Percentiles rank a stretch among this genome's conserved stretches.
Evolutionary conservation across 2,797 vertebrate species (phyloP).

Genomic region (Sebastes hubbsi): DNA sequence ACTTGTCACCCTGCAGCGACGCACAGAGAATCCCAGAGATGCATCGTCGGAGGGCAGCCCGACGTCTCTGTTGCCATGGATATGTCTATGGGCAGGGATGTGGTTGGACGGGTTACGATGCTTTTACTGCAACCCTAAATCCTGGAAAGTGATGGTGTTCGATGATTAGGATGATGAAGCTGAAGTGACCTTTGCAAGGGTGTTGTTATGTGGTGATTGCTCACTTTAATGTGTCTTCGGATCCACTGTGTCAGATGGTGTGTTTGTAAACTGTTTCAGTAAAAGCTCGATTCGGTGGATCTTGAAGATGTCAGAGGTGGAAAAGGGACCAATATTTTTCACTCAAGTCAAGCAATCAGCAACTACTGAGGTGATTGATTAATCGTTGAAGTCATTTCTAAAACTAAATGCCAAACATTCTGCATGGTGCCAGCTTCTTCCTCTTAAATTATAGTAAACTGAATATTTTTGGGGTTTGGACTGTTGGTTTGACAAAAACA

Average conservation of each 20-base stretch:
- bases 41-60: conserved; percentile 55
- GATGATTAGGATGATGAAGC: conserved; percentile 74
- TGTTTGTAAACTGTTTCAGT: conserved; percentile 15
- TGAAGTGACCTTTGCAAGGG: conserved; percentile 75
- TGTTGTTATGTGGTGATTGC: conserved; percentile 68
- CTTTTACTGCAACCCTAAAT: conserved; percentile 73
- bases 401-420: not conserved
- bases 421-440: not conserved
- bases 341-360: not conserved
- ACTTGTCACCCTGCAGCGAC: conserved; percentile 73
- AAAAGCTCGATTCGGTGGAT: not conserved
- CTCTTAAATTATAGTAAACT: not conserved
- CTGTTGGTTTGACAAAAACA: not conserved
- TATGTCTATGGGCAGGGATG: conserved; percentile 64
- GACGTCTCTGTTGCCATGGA: conserved; percentile 69
- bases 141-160: conserved; percentile 57
- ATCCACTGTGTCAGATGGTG: conserved; percentile 32
- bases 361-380: not conserved
- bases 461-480: not conserved
- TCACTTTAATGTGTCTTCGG: conserved; percentile 70
- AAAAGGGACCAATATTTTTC: not conserved
- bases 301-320: not conserved
- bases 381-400: not conserved
- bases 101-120: conserved; percentile 55
- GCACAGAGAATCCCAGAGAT: conserved; percentile 73